Evolutionary conservation across 2,888 invertebrate species (phyloP), one percentile per base, ranked within the genome.

Genomic region (Spilosoma lubricipeda): DNA sequence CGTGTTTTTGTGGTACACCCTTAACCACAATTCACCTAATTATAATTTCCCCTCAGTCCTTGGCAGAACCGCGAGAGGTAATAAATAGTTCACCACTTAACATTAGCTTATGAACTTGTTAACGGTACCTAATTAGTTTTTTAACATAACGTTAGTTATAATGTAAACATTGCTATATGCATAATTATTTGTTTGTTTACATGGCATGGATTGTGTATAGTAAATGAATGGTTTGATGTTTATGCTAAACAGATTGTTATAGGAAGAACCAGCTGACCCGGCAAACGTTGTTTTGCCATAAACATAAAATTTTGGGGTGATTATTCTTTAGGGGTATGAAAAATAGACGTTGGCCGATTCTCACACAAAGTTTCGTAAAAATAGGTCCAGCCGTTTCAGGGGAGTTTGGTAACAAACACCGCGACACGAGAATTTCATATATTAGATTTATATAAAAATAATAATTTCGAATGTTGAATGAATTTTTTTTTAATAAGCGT

Each of bases 91-190:
- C 68, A 11, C 33, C n/a, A 69, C n/a, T 56, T 69, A 69, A 33
- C 68, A 13, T n/a, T 56, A 69, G 52, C 27, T 56, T 56, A 52
- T 36, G 36, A 69, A 69, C 52, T 36, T 69, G 56, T 36, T 69
- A 56, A 18, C n/a, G 45, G 45, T 11, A 36, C 59, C 13, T 27
- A 59, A 59, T 59, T 59, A 59, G 15, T 27, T 59, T 27, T 59
- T 59, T 59, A 59, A 59, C 13, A 15, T 27, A 59, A 27, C 27
- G 52, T 56, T 56, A 27, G 3, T 9, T n/a, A 4, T 5, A 13
- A 27, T 13, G 3, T 59, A 27, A 27, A 59, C 27, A 59, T 27
- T n/a, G 59, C 27, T 59, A 15, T 27, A 59, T 11, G 5, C n/a
- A 27, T 59, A 59, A 3, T 27, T 59, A 27, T 59, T 59, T 59